These are phyloP conservation scores for Gnathonemus longibarbis DNA, from an alignment of 2,113 vertebrate species.

Conservation along the genomic window DNA sequence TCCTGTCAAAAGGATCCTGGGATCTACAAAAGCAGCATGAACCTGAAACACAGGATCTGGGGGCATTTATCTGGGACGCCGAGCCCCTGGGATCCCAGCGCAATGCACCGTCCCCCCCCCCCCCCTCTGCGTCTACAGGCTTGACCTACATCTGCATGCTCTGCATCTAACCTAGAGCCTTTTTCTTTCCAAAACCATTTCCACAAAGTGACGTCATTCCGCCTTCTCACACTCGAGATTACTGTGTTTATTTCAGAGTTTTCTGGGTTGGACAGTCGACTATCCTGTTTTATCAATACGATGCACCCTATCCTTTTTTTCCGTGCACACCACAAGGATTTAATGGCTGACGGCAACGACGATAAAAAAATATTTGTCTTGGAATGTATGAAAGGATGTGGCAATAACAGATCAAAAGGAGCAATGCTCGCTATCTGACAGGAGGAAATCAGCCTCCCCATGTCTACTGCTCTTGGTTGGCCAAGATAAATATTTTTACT, in stretches of 20 bases:
- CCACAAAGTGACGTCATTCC: background rate
- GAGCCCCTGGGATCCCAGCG: background rate
- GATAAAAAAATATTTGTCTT: background rate
- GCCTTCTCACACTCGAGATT: background rate
- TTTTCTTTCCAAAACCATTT: conserved; percentile 22
- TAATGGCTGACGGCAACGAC: background rate
- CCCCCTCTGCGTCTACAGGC: conserved; percentile 19
- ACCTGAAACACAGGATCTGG: background rate
- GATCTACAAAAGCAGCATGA: background rate
- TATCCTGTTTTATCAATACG: background rate
- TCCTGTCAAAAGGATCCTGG: background rate
- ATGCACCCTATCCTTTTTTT: background rate
- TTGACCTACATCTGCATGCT: conserved; percentile 49
- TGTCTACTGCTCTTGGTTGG: conserved; percentile 2
- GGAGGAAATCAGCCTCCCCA: background rate
- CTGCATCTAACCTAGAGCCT: conserved; percentile 16
- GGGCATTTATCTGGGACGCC: background rate
- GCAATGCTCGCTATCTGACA: background rate
- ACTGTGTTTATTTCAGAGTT: background rate
- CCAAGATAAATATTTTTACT: background rate
- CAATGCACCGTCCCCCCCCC: conserved; percentile 9
- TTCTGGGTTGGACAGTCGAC: background rate
- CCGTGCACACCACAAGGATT: background rate
- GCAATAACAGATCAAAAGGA: background rate
- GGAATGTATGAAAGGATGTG: background rate